These are phyloP conservation scores for Dendrolimus kikuchii DNA, from an alignment of 1,140 invertebrate genomes.

Conservation along the genomic window DNA sequence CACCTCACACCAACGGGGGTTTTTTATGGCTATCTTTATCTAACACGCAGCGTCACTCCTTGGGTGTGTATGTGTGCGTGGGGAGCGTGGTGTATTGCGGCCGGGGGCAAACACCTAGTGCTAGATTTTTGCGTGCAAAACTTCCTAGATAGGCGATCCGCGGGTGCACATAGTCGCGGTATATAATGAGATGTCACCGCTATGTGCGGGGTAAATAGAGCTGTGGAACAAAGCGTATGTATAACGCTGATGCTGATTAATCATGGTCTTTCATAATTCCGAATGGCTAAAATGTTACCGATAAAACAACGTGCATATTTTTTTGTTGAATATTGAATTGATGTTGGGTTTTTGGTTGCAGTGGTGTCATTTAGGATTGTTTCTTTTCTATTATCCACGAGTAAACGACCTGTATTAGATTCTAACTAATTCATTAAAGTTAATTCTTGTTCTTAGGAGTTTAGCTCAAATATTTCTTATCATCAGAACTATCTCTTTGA, in stretches of 20 bases:
- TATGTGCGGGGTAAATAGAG: slow-evolving; percentile 53
- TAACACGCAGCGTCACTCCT: slow-evolving; percentile 56
- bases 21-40: slow-evolving; percentile 68
- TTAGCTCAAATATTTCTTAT: too few species aligned
- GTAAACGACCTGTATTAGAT: too few species aligned
- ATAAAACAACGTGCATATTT: too few species aligned
- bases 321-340: too few species aligned
- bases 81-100: slow-evolving; percentile 22
- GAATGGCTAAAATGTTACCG: background rate
- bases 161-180: slow-evolving; percentile 37
- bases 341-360: too few species aligned
- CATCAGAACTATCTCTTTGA: too few species aligned
- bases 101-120: slow-evolving; percentile 58
- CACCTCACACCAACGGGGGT: slow-evolving; percentile 65
- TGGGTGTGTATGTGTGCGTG: slow-evolving; percentile 31
- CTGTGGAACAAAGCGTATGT: slow-evolving; percentile 48
- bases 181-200: slow-evolving; percentile 67
- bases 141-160: slow-evolving; percentile 60
- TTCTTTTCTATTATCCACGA: too few species aligned
- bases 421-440: too few species aligned
- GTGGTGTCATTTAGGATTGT: too few species aligned
- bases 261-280: slow-evolving; percentile 63
- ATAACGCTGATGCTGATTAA: slow-evolving; percentile 60
- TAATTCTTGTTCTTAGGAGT: too few species aligned
- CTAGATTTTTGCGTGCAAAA: slow-evolving; percentile 67